These are phyloP conservation scores for Ennomos erosarius DNA, from an alignment of 2,888 invertebrate species.

Conservation along the genomic window DNA sequence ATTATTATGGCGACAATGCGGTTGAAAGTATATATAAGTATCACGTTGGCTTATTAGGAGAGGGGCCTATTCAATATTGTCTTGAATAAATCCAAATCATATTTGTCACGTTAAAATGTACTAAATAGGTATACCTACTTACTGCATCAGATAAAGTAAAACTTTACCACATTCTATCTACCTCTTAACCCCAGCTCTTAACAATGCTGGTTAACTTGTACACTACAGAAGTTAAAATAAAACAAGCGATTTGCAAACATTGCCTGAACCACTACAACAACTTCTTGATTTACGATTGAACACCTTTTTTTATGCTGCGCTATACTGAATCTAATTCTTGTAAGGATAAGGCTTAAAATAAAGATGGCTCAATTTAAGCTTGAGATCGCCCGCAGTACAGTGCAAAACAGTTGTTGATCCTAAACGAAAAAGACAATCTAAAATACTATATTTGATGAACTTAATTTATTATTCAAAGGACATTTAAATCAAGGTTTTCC, in stretches of 20 bases:
- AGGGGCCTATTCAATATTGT: too few relatives aligned
- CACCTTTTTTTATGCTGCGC: slow-evolving; percentile 23
- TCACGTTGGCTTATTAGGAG: too few relatives aligned
- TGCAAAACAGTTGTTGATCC: slow-evolving; percentile 8
- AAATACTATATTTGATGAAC: too few relatives aligned
- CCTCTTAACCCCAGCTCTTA: too few relatives aligned
- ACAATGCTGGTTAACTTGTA: slow-evolving; percentile 21
- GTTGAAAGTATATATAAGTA: too few relatives aligned
- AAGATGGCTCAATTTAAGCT: slow-evolving; percentile 24
- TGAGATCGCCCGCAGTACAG: slow-evolving; percentile 1
- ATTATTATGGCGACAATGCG: too few relatives aligned
- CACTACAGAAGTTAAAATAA: slow-evolving; percentile 28
- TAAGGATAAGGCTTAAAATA: slow-evolving; percentile 28
- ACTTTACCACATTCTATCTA: slow-evolving; percentile 6
- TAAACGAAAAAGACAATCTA: too few relatives aligned
- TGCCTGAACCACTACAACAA: slow-evolving; percentile 36
- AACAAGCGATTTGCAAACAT: slow-evolving; percentile 43
- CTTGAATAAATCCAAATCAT: too few relatives aligned
- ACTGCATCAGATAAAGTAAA: neutral
- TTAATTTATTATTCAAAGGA: too few relatives aligned
- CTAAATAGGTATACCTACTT: too few relatives aligned
- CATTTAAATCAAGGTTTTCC: too few relatives aligned
- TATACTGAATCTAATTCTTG: slow-evolving; percentile 14
- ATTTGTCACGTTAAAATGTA: too few relatives aligned
- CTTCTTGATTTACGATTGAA: slow-evolving; percentile 42